A percentile compares a stretch with the other conserved stretches of the same genome.
phyloP scores from a whole-genome alignment of 2,888 invertebrate genomes.

The Macrostomum cliftonense region DNA sequence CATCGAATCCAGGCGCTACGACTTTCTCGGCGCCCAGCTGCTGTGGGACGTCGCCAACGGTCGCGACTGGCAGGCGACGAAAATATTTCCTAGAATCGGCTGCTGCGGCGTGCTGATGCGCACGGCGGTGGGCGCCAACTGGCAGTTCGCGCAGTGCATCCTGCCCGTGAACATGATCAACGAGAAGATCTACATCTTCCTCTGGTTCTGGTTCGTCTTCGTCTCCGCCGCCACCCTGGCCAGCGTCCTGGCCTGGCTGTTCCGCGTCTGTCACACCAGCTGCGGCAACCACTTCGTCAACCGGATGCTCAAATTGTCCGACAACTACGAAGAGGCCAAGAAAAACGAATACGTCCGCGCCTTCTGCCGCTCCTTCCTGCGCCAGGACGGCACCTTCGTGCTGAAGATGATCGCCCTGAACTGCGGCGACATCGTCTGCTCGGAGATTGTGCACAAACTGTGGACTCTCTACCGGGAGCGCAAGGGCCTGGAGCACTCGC shows the following conservation, averaged over 20 bases:
- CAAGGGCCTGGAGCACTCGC: no score
- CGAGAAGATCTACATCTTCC: slow-evolving; percentile 11
- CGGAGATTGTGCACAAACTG: no score
- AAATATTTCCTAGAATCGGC: slow-evolving; percentile 9
- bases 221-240: neutral
- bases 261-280: neutral
- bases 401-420: no score
- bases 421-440: no score
- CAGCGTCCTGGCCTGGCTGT: slow-evolving; percentile 7
- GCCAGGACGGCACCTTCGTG: no score
- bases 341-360: no score
- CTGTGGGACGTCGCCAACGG: slow-evolving; percentile 1
- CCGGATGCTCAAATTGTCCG: no score
- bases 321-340: no score
- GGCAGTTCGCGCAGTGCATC: slow-evolving; percentile 7
- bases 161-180: slow-evolving; percentile 10
- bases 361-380: no score
- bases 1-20: slow-evolving; percentile 6
- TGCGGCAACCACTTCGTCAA: no score
- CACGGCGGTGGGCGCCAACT: neutral
- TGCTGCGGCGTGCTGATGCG: slow-evolving; percentile 4
- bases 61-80: slow-evolving; percentile 6
- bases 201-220: slow-evolving; percentile 11
- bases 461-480: no score
- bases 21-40: slow-evolving; percentile 6